phyloP scores from a whole-genome alignment of 2,113 vertebrate species.

The Rousettus leschenaultii region DNA sequence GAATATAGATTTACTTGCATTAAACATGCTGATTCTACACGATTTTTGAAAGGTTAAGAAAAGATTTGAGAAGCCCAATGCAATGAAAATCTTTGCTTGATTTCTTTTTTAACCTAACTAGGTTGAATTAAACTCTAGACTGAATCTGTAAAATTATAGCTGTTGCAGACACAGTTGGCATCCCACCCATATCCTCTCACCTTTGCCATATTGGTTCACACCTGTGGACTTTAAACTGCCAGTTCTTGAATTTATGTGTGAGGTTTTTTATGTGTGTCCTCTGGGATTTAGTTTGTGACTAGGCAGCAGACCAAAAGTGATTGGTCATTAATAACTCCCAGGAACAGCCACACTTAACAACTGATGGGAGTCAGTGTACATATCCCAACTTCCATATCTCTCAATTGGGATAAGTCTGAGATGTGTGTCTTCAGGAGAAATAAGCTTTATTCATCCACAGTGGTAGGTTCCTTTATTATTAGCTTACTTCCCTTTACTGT shows the following conservation, averaged over 20 bases:
- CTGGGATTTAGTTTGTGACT: neutral
- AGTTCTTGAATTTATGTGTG: neutral
- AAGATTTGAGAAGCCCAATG: constrained; percentile 19
- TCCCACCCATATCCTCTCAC: neutral
- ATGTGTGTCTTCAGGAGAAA: neutral
- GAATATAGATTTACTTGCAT: constrained; percentile 60
- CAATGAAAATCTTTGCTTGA: constrained; percentile 32
- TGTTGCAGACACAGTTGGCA: neutral
- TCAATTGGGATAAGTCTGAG: neutral
- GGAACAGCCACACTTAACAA: neutral
- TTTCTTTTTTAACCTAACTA: neutral
- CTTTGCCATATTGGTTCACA: neutral
- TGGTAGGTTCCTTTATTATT: neutral
- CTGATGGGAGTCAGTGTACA: neutral
- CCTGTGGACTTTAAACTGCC: neutral
- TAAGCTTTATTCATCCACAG: neutral
- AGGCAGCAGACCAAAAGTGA: neutral
- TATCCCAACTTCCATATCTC: neutral
- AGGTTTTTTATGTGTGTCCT: neutral
- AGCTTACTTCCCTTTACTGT: neutral
- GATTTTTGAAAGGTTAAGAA: constrained; percentile 67
- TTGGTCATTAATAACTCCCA: neutral
- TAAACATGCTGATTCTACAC: constrained; percentile 65
- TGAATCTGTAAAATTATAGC: constrained; percentile 9
- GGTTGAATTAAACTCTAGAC: neutral